Evolutionary conservation across 2,888 invertebrate genomes (phyloP), one percentile per base, ranked within the genome.

Genomic region (Hypolimnas misippus): DNA sequence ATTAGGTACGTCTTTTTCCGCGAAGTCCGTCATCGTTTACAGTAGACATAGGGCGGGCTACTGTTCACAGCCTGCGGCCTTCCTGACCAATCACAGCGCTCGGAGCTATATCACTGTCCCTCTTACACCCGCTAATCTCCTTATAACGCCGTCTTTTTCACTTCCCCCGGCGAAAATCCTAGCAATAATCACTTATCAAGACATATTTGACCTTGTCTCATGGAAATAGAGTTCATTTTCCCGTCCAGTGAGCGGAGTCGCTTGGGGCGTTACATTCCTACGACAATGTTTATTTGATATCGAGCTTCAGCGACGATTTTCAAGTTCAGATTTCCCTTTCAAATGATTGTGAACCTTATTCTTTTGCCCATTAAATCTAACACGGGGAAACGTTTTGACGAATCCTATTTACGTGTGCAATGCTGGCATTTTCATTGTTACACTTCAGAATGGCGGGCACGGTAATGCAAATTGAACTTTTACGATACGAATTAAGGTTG

Each of bases 61-160:
- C 92, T 84, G 92, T 91, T 89, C 90, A 90, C 89, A 84, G 92
- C 92, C 92, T 89, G 91, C 89, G 92, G 92, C 92, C 89, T 90
- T 92, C 89, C 91, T 92, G 91, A 92, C 92, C 92, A 92, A 92
- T 92, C 92, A 92, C 91, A 91, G 90, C 90, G 92, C 92, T 92
- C 82, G 82, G 85, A 92, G 92, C 92, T 86, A 92, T 92, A 85
- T 88, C 74, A 19, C 77, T 71, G 71, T 89, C 89, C 73, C 79
- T 66, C 71, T 87, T 77, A 65, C 77, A 71, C 84, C 40, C 73
- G 68, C 67, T 59, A 60, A 71, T 76, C 76, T 63, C 72, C 76
- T 78, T 71, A 87, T 90, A 74, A 72, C 72, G 68, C 76, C 73
- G 78, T 90, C 89, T 78, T 82, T 75, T 75, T 90, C 83, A 66